Evolutionary conservation across 2,888 invertebrate genomes (phyloP).

Genomic region (Pseudanteris insignis): DNA sequence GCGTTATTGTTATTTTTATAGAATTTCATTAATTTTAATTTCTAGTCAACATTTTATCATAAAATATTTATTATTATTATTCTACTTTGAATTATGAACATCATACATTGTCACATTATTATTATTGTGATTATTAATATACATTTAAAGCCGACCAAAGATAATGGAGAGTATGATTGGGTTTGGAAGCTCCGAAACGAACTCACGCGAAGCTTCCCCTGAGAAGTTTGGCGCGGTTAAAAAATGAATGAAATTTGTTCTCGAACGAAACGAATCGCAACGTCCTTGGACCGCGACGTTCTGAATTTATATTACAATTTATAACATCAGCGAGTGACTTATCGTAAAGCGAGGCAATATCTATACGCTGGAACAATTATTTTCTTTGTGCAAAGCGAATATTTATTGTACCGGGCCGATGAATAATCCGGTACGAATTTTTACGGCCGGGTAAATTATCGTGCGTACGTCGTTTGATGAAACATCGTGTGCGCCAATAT

Average conservation of each 20-base stretch:
- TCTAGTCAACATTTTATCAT: no score
- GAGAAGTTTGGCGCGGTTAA: no score
- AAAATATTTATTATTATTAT: no score
- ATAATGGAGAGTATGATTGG: no score
- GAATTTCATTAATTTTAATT: no score
- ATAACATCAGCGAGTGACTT: no score
- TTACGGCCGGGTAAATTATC: constrained; percentile 39
- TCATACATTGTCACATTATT: background rate
- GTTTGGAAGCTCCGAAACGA: no score
- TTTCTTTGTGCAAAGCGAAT: constrained; percentile 35
- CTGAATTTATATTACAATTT: constrained; percentile 41
- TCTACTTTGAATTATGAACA: no score
- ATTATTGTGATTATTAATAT: no score
- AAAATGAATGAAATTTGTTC: constrained; percentile 22
- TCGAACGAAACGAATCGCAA: constrained; percentile 24
- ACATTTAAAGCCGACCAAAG: no score
- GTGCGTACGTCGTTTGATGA: constrained; percentile 34
- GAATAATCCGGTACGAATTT: constrained; percentile 26
- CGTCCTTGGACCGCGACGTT: constrained; percentile 34
- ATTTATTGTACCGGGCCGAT: constrained; percentile 29
- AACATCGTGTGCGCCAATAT: constrained; percentile 40
- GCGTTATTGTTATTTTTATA: no score
- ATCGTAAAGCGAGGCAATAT: constrained; percentile 25
- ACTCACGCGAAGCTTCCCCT: no score
- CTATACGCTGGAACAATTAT: constrained; percentile 34